phyloP scores from a whole-genome alignment of 2,113 vertebrate species.

The Mobula birostris region DNA sequence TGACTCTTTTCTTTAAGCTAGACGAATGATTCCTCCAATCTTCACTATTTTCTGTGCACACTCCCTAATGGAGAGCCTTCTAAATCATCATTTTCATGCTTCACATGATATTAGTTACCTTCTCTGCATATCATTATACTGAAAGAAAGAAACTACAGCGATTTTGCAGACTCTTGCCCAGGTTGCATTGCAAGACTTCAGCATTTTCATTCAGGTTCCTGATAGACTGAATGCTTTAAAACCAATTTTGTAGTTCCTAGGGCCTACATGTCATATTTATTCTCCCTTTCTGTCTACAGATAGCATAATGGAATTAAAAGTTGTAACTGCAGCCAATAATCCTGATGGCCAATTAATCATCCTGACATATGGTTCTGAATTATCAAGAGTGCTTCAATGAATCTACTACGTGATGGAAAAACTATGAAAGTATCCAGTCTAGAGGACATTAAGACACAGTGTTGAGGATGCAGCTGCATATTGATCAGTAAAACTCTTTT shows the following conservation, averaged over 20 bases:
- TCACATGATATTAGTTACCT: background rate
- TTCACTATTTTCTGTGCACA: background rate
- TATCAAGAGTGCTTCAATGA: background rate
- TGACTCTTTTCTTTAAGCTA: background rate
- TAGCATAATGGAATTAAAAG: background rate
- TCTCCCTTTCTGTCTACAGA: background rate
- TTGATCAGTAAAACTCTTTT: background rate
- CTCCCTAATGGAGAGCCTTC: background rate
- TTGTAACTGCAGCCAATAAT: background rate
- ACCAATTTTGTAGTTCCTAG: background rate
- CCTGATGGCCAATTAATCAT: constrained; percentile 11
- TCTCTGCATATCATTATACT: background rate
- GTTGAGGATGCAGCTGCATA: background rate
- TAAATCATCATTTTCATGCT: background rate
- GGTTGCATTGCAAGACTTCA: background rate
- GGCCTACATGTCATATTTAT: background rate
- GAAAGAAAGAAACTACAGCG: background rate
- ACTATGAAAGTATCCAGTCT: background rate
- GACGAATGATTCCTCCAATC: background rate
- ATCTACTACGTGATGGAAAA: background rate
- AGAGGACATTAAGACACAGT: background rate
- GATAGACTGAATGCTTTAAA: background rate
- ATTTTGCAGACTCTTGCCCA: background rate
- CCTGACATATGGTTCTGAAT: background rate
- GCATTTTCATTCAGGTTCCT: background rate